Conservation (phyloP, 2,888 invertebrate genomes). For the Oligia strigilis region DNA sequence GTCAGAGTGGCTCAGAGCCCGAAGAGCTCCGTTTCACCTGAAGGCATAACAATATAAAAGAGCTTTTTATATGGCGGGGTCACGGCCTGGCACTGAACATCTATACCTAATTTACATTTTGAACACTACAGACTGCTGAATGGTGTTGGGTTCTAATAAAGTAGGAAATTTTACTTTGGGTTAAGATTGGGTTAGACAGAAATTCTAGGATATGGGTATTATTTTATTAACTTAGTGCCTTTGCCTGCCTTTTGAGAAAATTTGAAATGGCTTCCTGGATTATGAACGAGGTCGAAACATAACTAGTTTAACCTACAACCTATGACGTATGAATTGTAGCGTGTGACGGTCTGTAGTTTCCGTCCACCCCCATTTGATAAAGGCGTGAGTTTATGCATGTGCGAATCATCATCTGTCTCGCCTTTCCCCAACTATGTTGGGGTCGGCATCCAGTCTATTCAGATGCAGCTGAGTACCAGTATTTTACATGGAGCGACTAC, state of each 20-base stretch:
- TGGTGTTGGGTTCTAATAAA: conserved; percentile 26
- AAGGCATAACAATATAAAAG: conserved; percentile 51
- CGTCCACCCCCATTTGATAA: background rate
- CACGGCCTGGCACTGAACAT: conserved; percentile 38
- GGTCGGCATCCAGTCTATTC: background rate
- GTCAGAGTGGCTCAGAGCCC: conserved; percentile 17
- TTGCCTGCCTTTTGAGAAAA: background rate
- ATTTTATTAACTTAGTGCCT: background rate
- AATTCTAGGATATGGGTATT: conserved; percentile 3
- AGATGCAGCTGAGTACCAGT: no score
- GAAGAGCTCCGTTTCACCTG: conserved; percentile 36
- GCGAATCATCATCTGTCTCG: background rate
- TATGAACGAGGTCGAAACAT: background rate
- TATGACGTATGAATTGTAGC: background rate
- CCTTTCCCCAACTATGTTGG: background rate
- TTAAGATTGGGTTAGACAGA: conserved; percentile 15
- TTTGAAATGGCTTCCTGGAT: background rate
- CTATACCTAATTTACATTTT: conserved; percentile 58
- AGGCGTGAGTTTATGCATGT: background rate
- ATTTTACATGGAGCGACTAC: no score
- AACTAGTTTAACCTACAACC: background rate
- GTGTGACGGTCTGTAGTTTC: background rate
- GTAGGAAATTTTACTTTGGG: conserved; percentile 5
- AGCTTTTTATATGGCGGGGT: conserved; percentile 47
- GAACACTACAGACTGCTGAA: conserved; percentile 43